These are phyloP conservation scores for Mesoclemmys tuberculata DNA, from an alignment of 2,113 vertebrate species.

Conservation along the genomic window DNA sequence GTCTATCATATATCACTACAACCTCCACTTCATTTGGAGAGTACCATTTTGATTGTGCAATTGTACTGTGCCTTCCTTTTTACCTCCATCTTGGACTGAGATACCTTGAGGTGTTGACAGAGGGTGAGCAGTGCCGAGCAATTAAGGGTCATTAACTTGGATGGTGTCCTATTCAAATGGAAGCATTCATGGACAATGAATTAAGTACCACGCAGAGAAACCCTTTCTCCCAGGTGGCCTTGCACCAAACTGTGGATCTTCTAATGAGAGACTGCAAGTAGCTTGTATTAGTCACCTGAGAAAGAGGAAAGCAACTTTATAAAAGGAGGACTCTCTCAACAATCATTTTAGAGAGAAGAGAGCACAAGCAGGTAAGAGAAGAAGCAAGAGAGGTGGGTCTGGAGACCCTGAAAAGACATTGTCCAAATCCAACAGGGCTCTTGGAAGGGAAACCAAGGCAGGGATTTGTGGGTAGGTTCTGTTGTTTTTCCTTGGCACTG, in stretches of 20 bases:
- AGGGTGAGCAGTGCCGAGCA: background rate
- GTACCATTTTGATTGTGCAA: too few relatives aligned
- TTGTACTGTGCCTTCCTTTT: background rate
- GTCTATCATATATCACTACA: rapidly evolving
- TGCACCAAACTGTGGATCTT: rapidly evolving
- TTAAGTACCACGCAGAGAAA: background rate
- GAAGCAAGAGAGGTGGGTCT: background rate
- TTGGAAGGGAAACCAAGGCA: background rate
- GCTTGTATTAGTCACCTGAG: background rate
- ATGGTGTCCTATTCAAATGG: background rate
- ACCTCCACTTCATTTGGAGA: background rate
- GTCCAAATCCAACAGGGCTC: background rate
- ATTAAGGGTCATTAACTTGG: rapidly evolving
- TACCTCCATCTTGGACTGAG: rapidly evolving
- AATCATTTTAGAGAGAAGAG: background rate
- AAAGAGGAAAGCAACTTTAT: background rate
- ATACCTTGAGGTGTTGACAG: background rate
- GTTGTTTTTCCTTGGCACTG: background rate
- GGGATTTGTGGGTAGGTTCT: background rate
- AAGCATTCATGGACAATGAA: background rate
- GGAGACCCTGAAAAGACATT: background rate
- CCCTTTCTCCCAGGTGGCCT: rapidly evolving
- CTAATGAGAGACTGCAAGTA: background rate
- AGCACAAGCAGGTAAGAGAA: background rate
- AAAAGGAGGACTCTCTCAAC: background rate